Percentiles rank a stretch among this genome's conserved stretches.
Conservation (phyloP, 1,140 invertebrate genomes). For the Dysdera silvatica region DNA sequence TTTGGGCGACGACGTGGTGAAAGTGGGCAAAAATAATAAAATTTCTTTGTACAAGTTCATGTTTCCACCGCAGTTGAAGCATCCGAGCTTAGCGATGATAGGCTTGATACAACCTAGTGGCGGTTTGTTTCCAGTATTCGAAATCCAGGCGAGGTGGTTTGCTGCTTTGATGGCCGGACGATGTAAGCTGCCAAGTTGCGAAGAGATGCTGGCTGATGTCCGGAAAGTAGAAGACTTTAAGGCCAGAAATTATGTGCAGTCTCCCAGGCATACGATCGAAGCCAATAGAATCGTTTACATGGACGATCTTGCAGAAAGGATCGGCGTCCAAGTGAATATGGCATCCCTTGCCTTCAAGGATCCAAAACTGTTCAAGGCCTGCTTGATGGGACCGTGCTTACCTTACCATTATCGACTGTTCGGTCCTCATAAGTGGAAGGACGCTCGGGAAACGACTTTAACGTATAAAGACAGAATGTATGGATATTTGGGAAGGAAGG, state of each 20-base stretch:
- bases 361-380: constrained; percentile 36
- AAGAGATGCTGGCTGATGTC: constrained; percentile 37
- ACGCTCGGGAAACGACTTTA: constrained; percentile 39
- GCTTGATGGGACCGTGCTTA: constrained; percentile 39
- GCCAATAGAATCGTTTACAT: constrained; percentile 41
- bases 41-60: constrained; percentile 48
- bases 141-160: constrained; percentile 40
- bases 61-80: constrained; percentile 40
- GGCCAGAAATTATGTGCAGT: constrained; percentile 23
- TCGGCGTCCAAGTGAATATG: constrained; percentile 40
- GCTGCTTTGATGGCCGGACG: constrained; percentile 31
- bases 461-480: constrained; percentile 21
- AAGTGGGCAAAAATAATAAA: too few relatives aligned
- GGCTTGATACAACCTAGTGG: constrained; percentile 49
- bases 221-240: constrained; percentile 32
- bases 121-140: constrained; percentile 47
- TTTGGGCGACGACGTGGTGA: constrained; percentile 22
- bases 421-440: constrained; percentile 40
- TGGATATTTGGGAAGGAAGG: too few relatives aligned
- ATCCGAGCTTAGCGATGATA: constrained; percentile 46
- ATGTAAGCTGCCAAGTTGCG: constrained; percentile 30
- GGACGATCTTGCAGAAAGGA: constrained; percentile 40
- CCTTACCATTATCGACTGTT: constrained; percentile 43
- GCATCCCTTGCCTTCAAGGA: constrained; percentile 38
- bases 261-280: constrained; percentile 33